Conservation (phyloP, 2,113 vertebrate species). For the Centropristis striata region DNA sequence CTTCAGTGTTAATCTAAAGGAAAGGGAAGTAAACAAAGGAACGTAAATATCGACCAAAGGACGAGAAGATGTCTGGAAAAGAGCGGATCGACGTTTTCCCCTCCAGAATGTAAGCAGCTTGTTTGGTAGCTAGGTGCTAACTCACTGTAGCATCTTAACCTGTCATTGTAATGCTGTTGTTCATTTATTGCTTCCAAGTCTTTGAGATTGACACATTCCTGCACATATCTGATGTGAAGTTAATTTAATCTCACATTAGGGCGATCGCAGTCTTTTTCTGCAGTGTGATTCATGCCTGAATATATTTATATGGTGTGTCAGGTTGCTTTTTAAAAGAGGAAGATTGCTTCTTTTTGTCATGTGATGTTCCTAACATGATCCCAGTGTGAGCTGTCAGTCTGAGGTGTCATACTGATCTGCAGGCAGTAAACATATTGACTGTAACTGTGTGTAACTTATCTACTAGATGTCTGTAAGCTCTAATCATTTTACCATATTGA, state of each 20-base stretch:
- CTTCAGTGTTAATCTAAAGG: not conserved
- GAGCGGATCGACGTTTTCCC: conserved; percentile 97
- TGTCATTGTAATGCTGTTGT: not conserved
- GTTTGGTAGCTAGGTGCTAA: conserved; percentile 61
- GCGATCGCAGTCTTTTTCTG: not conserved
- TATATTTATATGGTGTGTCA: not conserved
- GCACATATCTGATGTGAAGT: not conserved
- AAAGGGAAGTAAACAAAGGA: not conserved
- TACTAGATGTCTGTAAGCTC: not conserved
- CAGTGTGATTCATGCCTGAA: not conserved
- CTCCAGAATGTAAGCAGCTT: conserved; percentile 94
- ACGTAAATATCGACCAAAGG: conserved; percentile 40
- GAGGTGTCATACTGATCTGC: not conserved
- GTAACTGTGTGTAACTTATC: not conserved
- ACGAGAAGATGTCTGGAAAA: conserved; percentile 93
- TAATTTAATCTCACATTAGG: not conserved
- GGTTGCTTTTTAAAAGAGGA: conserved; percentile 70
- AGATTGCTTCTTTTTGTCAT: conserved; percentile 65
- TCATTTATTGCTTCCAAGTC: not conserved
- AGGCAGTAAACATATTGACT: not conserved
- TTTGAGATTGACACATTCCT: not conserved
- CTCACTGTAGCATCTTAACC: conserved; percentile 16
- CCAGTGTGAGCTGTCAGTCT: conserved; percentile 52
- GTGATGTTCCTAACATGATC: conserved; percentile 65
- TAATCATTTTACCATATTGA: not conserved